Evolutionary conservation across 2,797 vertebrate genomes (phyloP).

Genomic region (Tapera naevia): DNA sequence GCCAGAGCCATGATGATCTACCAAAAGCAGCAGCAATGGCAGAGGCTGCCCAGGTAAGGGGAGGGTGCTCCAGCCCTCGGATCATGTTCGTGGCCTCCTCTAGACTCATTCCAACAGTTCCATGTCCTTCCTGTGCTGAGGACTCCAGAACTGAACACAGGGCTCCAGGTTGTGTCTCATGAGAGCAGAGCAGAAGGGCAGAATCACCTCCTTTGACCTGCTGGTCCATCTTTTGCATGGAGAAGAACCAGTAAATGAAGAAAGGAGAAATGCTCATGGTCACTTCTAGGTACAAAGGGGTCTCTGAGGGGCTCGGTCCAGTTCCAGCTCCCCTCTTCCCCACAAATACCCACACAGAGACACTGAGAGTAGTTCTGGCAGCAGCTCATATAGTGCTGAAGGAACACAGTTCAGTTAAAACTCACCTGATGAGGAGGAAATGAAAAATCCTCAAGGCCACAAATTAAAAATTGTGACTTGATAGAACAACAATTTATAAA

Average conservation of each 20-base stretch:
- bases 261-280: neutral
- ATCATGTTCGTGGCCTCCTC: no score
- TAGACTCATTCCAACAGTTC: no score
- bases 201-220: no score
- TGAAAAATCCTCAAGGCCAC: conserved; percentile 11
- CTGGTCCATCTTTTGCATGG: neutral
- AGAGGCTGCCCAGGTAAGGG: no score
- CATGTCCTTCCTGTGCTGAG: no score
- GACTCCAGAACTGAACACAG: no score
- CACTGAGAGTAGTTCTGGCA: neutral
- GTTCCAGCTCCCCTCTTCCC: neutral
- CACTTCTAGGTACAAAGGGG: neutral
- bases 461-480: conserved; percentile 43
- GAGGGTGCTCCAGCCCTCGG: no score
- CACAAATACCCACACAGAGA: neutral
- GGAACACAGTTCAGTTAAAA: neutral
- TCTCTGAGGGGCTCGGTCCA: neutral
- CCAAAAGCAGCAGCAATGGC: no score
- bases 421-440: conserved; percentile 21
- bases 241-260: neutral
- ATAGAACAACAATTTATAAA: conserved; percentile 26
- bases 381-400: neutral
- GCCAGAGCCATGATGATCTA: neutral
- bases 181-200: no score
- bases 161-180: no score